These are phyloP conservation scores for Acrocera orbiculus DNA, from an alignment of 2,888 invertebrate species.

Conservation along the genomic window DNA sequence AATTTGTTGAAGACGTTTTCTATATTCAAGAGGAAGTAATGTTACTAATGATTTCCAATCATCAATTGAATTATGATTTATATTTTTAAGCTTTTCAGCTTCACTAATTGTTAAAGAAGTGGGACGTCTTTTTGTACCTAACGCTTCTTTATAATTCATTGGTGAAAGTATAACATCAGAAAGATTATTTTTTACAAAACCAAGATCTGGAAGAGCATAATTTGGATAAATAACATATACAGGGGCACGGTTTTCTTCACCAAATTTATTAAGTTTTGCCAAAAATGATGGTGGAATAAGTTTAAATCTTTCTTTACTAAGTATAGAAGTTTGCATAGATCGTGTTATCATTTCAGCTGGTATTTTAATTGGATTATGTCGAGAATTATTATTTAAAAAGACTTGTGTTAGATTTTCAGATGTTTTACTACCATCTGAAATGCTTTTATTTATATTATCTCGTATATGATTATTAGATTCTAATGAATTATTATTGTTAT, in stretches of 20 bases:
- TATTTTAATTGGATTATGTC: conserved; percentile 29
- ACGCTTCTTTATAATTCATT: conserved; percentile 38
- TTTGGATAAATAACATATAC: conserved; percentile 83
- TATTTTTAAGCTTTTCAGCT: conserved; percentile 59
- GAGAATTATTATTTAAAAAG: conserved; percentile 9
- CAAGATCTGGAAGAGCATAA: conserved; percentile 75
- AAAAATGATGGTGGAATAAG: conserved; percentile 53
- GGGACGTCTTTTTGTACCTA: conserved; percentile 42
- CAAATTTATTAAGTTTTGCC: conserved; percentile 43
- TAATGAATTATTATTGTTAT: conserved; percentile 30
- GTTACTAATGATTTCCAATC: conserved; percentile 90
- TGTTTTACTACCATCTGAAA: conserved; percentile 24
- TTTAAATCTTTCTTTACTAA: conserved; percentile 37
- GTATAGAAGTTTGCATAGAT: conserved; percentile 53
- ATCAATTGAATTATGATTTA: conserved; percentile 66
- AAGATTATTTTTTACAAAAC: conserved; percentile 46
- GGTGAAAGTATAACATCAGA: conserved; percentile 51
- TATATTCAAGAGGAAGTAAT: conserved; percentile 68
- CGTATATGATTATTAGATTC: conserved; percentile 24
- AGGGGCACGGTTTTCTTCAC: conserved; percentile 46
- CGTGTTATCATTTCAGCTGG: conserved; percentile 44
- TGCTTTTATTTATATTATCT: conserved; percentile 11
- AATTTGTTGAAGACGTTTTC: conserved; percentile 54
- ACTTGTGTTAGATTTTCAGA: conserved; percentile 25
- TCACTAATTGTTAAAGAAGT: conserved; percentile 60